Base-by-base conservation (phyloP, 2,888 invertebrate genomes). In the Cylindroiulus punctatus region DNA sequence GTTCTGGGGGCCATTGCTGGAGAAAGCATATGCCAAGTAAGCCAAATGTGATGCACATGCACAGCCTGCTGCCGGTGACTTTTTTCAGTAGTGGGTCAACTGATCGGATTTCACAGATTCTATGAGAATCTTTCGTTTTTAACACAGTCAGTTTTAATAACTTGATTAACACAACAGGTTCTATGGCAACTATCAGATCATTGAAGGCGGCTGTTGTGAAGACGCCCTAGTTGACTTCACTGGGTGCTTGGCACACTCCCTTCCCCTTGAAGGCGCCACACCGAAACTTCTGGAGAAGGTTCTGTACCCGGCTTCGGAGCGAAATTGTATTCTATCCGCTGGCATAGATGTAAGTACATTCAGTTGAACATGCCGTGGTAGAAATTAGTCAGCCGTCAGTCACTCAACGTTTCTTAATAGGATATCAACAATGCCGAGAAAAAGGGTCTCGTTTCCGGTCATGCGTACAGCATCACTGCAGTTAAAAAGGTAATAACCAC, bases 1-100 rank as follows among this genome's bases (percentile, higher is more conserved):
- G 92, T 98, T 98, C 92, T 98, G 98, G 98, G 97, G 97, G 90
- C 97, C 98, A 0, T n/a, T n/a, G n/a, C n/a, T n/a, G n/a, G n/a
- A n/a, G n/a, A n/a, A n/a, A n/a, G n/a, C n/a, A n/a, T n/a, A 98
- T 91, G 97, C 98, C 86, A 98, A 98, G 93, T 92, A 89, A 89
- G 90, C 4, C 40, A 40, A n/a, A n/a, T n/a, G n/a, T n/a, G 2
- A 2, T 52, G 47, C 47, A 52, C 17, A 52, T 52, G 2, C 17
- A 3, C 8, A 52, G 17, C 17, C 17, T 7, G 2, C 8, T 8
- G n/a, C n/a, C 17, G 17, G 10, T 52, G 7, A 14, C 17, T 14
- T 8, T 3, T 17, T 17, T 52, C 47, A 17, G 17, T 14, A 52
- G 2, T 8, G 12, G 17, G 8, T 52, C 12, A 7, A 17, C 17